Evolutionary conservation across 2,113 vertebrate genomes (phyloP), one percentile per base, ranked within the genome.

Genomic region (Seriola dumerili): DNA sequence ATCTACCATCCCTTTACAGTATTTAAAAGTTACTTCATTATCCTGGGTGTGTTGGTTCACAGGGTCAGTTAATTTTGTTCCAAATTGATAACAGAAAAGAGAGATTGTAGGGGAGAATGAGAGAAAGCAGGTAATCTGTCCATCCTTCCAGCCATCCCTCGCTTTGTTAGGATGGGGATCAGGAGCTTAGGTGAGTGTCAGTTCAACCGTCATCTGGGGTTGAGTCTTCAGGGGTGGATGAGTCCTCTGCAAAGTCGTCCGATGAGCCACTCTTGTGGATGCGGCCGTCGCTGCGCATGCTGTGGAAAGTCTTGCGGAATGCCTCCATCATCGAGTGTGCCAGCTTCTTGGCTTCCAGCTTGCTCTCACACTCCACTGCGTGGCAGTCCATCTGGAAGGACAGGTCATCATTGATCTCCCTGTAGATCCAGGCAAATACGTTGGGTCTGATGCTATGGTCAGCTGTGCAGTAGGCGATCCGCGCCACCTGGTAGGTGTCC

Each of bases 301-400:
- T 98, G 90, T 97, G 97, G 96, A 99, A 99, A 94, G 99, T 99
- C 95, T 99, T 98, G 95, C 93, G 98, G 95, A 99, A 99, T 85
- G 99, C 98, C 93, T 99, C 98, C 99, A 99, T 99, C 99, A 99
- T 99, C 62, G 97, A 96, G 4, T 99, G 98, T 3, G 99, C 99
- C 90, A 99, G 95, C 95, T 97, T 98, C 95, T 99, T 99, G 91
- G 99, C 99, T 95, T 99, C 97, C 21, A 99, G 93, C 96, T 99
- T 99, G 95, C 95, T 98, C 94, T 99, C 97, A 6, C 98, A 99
- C 93, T 98, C 97, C 13, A 99, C 97, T 0, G 97, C 99, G 0
- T 99, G 99, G 95, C 99, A 99, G 96, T 99, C 97, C 97, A 99
- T 99, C 94, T 99, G 99, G 94, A 98, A 99, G 91, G 97, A 97